These are phyloP conservation scores for Frankliniella fusca DNA, from an alignment of 2,888 invertebrate genomes.

Conservation along the genomic window DNA sequence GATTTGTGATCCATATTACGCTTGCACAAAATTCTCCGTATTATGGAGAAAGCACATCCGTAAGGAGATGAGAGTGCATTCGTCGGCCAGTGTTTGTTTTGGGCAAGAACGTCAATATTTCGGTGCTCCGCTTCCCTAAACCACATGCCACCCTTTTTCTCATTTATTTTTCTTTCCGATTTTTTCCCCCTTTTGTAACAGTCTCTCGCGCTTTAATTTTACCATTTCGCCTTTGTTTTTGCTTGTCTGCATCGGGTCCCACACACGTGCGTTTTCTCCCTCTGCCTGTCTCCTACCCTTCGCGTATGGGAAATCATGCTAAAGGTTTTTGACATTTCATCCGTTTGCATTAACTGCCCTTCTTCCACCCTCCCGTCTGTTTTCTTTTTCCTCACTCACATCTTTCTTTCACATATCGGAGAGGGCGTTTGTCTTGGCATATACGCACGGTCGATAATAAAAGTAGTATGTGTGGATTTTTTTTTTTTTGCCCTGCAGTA, in stretches of 20 bases:
- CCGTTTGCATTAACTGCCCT: background rate
- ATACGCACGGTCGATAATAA: too few species aligned
- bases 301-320: background rate
- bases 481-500: too few species aligned
- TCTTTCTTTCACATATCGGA: too few species aligned
- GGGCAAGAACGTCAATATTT: background rate
- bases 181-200: background rate
- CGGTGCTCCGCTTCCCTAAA: background rate
- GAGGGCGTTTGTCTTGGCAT: too few species aligned
- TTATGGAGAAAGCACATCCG: too few species aligned
- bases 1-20: too few species aligned
- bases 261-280: background rate
- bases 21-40: too few species aligned
- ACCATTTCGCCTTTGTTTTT: background rate
- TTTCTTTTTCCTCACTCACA: too few species aligned
- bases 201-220: background rate
- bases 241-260: background rate
- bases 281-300: background rate
- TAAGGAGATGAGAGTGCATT: too few species aligned
- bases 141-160: too few species aligned
- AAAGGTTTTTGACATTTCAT: background rate
- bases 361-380: too few species aligned
- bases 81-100: background rate
- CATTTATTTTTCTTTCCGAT: background rate
- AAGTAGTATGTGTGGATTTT: too few species aligned